These are phyloP conservation scores for Thereuonema tuberculata DNA, from an alignment of 1,140 invertebrate species.

Conservation along the genomic window DNA sequence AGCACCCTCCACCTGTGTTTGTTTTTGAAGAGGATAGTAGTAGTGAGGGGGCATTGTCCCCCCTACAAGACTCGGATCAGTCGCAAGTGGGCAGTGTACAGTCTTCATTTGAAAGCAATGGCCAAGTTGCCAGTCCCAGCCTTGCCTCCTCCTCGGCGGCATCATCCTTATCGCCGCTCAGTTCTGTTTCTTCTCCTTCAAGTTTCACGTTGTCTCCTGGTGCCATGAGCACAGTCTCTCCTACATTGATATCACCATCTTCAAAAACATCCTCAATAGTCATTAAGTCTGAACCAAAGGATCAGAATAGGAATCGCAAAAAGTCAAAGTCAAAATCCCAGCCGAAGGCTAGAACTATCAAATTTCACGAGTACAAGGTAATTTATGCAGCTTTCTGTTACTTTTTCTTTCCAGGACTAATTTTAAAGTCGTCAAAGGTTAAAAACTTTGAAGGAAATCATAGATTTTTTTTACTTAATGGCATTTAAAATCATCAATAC, in stretches of 20 bases:
- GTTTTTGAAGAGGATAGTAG: slow-evolving; percentile 75
- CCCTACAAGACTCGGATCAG: slow-evolving; percentile 22
- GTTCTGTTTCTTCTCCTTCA: slow-evolving; percentile 16
- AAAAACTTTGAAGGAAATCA: too few relatives aligned
- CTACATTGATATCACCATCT: slow-evolving; percentile 3
- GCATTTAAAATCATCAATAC: too few relatives aligned
- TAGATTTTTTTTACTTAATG: too few relatives aligned
- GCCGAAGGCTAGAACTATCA: slow-evolving; percentile 78
- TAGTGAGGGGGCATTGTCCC: slow-evolving; percentile 39
- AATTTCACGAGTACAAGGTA: slow-evolving; percentile 95
- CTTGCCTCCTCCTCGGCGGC: slow-evolving; percentile 2
- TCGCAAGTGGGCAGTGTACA: slow-evolving; percentile 14
- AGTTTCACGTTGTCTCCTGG: slow-evolving; percentile 6
- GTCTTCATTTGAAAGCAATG: not conserved
- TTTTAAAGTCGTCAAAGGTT: too few relatives aligned
- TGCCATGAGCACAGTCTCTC: slow-evolving; percentile 1
- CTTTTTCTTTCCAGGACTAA: too few relatives aligned
- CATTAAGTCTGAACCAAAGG: slow-evolving; percentile 53
- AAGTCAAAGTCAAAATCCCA: slow-evolving; percentile 69
- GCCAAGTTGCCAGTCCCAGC: slow-evolving; percentile 21
- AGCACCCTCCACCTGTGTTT: slow-evolving; percentile 69
- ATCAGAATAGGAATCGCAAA: slow-evolving; percentile 60
- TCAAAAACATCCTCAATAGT: slow-evolving; percentile 31
- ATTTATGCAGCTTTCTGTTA: slow-evolving; percentile 11
- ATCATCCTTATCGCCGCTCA: slow-evolving; percentile 17